phyloP scores from a whole-genome alignment of 2,888 invertebrate species.

The Agriopis aurantiaria region DNA sequence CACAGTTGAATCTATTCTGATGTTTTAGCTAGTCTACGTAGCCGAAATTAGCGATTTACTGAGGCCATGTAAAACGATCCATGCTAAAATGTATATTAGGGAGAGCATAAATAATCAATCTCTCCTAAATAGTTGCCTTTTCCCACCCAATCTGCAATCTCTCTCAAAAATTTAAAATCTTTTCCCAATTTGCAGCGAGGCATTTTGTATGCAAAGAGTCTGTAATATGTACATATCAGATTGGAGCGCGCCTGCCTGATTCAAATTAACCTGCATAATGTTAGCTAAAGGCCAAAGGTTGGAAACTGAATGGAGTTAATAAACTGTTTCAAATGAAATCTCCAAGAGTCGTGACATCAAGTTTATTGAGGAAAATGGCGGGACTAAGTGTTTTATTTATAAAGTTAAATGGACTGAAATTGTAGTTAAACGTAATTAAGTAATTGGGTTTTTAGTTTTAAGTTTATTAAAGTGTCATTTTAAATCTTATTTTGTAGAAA shows the following conservation, averaged over 20 bases:
- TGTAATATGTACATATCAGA: slow-evolving; percentile 17
- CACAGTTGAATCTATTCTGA: too few species aligned
- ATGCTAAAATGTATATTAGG: not conserved
- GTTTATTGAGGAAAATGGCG: slow-evolving; percentile 37
- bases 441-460: slow-evolving; percentile 1
- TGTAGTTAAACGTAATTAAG: slow-evolving; percentile 19
- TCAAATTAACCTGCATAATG: slow-evolving; percentile 26
- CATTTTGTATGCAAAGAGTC: slow-evolving; percentile 12
- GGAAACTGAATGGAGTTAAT: slow-evolving; percentile 45
- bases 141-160: not conserved
- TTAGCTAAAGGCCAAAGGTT: slow-evolving; percentile 49
- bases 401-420: slow-evolving; percentile 14
- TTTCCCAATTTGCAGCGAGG: slow-evolving; percentile 14
- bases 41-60: too few species aligned
- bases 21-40: too few species aligned
- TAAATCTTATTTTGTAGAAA: not conserved
- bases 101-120: not conserved
- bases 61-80: not conserved
- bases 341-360: slow-evolving; percentile 33
- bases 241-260: slow-evolving; percentile 4
- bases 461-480: slow-evolving; percentile 1
- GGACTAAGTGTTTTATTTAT: slow-evolving; percentile 27
- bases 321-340: slow-evolving; percentile 46
- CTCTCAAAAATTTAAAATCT: not conserved
- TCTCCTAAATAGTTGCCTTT: too few species aligned